phyloP scores from a whole-genome alignment of 2,888 invertebrate genomes.

The Polydrusus cervinus region DNA sequence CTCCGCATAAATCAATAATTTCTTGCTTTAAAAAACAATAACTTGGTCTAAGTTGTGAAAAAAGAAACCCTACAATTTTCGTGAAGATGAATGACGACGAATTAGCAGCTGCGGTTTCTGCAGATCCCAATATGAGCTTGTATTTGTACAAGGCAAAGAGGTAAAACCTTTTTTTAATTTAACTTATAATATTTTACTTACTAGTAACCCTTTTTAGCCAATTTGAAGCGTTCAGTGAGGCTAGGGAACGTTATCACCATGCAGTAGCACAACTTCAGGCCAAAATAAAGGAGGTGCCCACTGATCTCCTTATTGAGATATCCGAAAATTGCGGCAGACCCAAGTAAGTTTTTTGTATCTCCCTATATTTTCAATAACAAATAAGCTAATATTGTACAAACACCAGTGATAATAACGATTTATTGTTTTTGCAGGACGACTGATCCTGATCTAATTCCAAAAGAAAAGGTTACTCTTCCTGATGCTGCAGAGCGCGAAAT shows the following conservation, averaged over 20 bases:
- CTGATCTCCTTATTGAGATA: background rate
- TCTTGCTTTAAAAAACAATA: conserved; percentile 1
- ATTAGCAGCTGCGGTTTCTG: background rate
- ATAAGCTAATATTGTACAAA: background rate
- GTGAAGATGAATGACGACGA: background rate
- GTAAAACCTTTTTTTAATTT: background rate
- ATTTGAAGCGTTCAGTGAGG: background rate
- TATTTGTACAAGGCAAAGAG: background rate
- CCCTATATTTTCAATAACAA: background rate
- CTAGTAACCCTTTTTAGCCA: background rate
- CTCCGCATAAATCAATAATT: background rate
- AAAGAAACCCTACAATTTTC: background rate
- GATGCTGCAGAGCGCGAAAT: conserved; percentile 4
- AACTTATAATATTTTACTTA: background rate
- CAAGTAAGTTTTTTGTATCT: background rate
- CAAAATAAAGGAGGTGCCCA: background rate
- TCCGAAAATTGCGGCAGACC: background rate
- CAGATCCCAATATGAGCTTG: background rate
- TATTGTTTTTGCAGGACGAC: background rate
- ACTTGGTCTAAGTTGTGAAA: background rate
- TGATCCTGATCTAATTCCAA: background rate
- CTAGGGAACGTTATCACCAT: background rate
- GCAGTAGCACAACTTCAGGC: background rate
- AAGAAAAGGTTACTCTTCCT: background rate
- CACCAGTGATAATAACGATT: background rate